Conservation (phyloP, 2,888 invertebrate species). For the Hirtodrosophila alboralis region DNA sequence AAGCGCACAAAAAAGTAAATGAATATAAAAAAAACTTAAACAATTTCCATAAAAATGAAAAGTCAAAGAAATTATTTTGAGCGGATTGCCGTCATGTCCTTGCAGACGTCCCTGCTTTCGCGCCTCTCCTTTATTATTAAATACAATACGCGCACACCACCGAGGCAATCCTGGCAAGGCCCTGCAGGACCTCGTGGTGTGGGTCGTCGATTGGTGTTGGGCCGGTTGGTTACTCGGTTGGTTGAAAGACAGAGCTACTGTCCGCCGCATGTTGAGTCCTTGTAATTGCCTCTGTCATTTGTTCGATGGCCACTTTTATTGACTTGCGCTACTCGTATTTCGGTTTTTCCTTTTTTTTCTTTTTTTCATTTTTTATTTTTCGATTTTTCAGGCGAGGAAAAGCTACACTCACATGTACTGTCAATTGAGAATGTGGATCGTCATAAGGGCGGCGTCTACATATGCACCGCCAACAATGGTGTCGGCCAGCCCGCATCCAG, state of each 20-base stretch:
- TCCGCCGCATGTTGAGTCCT: constrained; percentile 20
- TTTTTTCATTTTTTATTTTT: constrained; percentile 13
- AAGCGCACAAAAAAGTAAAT: constrained; percentile 53
- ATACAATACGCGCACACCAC: constrained; percentile 58
- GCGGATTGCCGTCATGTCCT: constrained; percentile 11
- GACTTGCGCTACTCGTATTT: constrained; percentile 38
- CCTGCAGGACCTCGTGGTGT: constrained; percentile 20
- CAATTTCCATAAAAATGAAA: constrained; percentile 77
- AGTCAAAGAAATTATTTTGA: constrained; percentile 66
- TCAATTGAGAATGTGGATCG: constrained; percentile 87
- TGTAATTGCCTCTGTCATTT: constrained; percentile 75
- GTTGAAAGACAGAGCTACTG: constrained; percentile 11
- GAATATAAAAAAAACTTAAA: constrained; percentile 65
- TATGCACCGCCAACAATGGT: constrained; percentile 87
- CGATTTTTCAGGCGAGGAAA: constrained; percentile 86
- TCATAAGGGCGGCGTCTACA: constrained; percentile 87
- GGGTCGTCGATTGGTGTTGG: constrained; percentile 12
- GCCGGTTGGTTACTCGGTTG: constrained; percentile 14
- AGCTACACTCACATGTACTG: constrained; percentile 86
- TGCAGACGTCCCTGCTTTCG: constrained; percentile 14
- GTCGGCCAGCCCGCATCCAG: constrained; percentile 87
- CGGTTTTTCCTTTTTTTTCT: no score
- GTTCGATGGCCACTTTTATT: constrained; percentile 57
- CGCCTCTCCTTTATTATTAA: constrained; percentile 57
- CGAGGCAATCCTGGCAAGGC: constrained; percentile 29